A percentile compares a stretch with the other conserved stretches of the same genome.
Evolutionary conservation across 2,113 vertebrate genomes (phyloP).

Genomic region (Psilopogon haemacephalus): DNA sequence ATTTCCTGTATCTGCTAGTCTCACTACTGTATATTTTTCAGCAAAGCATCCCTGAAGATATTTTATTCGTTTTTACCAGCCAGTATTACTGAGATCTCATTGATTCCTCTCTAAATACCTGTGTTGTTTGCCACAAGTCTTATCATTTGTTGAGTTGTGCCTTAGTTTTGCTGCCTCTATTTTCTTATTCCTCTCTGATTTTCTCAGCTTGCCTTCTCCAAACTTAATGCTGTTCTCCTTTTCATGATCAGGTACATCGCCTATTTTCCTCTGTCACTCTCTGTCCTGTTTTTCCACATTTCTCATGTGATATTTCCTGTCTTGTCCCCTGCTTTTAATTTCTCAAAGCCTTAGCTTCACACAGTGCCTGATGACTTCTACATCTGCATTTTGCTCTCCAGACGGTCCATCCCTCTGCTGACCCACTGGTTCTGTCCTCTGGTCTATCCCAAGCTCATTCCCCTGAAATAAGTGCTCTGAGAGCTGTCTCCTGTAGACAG

Average conservation of each 20-base stretch:
- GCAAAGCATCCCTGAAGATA: neutral
- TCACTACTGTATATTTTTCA: neutral
- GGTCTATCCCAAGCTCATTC: neutral
- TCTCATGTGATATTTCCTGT: neutral
- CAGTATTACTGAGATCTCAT: neutral
- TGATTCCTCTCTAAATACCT: neutral
- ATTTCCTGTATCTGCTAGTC: neutral
- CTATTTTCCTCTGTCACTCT: neutral
- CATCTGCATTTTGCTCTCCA: neutral
- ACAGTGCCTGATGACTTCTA: neutral
- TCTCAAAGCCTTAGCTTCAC: neutral
- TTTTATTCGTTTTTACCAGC: neutral
- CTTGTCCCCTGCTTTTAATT: neutral
- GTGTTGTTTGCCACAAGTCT: neutral
- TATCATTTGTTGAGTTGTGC: neutral
- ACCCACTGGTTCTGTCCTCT: neutral
- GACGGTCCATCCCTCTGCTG: neutral
- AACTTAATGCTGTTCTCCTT: neutral
- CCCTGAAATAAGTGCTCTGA: neutral
- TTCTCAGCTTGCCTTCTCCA: neutral
- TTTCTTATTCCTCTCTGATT: neutral
- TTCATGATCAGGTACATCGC: neutral
- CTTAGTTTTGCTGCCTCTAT: neutral
- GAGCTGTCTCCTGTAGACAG: neutral
- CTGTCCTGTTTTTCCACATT: neutral